Percentiles rank a stretch among this genome's conserved stretches.
Conservation (phyloP, 2,888 invertebrate genomes). For the Mycalesis mineus region DNA sequence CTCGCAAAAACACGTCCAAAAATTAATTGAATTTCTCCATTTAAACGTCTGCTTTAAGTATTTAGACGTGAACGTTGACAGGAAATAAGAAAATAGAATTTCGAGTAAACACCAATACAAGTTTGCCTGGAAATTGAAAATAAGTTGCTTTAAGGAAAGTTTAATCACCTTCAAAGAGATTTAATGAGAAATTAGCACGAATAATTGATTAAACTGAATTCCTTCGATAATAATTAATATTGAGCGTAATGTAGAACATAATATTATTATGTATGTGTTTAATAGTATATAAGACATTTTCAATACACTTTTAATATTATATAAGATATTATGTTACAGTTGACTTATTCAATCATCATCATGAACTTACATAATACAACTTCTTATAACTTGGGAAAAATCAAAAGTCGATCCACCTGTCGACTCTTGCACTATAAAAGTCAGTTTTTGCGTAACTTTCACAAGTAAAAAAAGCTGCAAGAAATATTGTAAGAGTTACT, state of each 20-base stretch:
- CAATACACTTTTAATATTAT: too few species aligned
- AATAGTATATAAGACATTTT: too few species aligned
- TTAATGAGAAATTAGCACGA: constrained; percentile 1
- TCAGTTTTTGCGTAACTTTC: background rate
- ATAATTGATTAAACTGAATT: background rate
- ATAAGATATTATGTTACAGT: too few species aligned
- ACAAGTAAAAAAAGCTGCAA: background rate
- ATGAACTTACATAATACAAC: too few species aligned
- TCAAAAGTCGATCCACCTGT: background rate
- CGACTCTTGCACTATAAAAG: constrained; percentile 1
- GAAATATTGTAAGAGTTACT: constrained; percentile 10
- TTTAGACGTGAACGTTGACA: background rate
- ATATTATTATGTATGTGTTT: too few species aligned
- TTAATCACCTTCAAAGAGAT: background rate
- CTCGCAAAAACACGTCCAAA: too few species aligned
- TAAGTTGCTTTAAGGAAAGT: constrained; percentile 3
- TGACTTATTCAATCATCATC: too few species aligned
- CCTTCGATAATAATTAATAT: background rate
- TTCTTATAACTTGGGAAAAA: too few species aligned
- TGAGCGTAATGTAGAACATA: background rate
- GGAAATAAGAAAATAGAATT: background rate
- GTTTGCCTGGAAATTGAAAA: background rate
- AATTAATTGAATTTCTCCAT: too few species aligned
- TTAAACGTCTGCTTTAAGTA: too few species aligned
- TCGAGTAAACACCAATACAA: constrained; percentile 1